Evolutionary conservation across 30 jellyfish, hydroid and myxozoan species (phyloP), one percentile per base, ranked within the genome.

Genomic region (Aurelia aurita complex sp. Pacific): DNA sequence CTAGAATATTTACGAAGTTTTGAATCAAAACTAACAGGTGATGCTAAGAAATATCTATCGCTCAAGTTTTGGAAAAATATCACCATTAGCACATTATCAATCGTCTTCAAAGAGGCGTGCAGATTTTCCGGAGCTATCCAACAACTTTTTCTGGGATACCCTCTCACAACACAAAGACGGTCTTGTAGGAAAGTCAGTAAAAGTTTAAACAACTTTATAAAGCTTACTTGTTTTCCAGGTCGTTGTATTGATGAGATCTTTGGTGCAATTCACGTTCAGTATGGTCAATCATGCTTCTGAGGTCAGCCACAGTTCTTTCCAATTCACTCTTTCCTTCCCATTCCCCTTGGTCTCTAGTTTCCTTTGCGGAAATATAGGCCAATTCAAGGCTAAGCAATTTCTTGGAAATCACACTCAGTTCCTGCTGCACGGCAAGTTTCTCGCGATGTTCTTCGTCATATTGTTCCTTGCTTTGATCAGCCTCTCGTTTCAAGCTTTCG

Each of bases 181-280:
- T 23, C 29, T 23, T 23, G 29, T 23, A 23, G 29, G 29, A 23
- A 23, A 23, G 29, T 23, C 29, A 23, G 29, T 23, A 23, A 23
- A 23, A 23, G 29, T 23, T 23, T 23, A 23, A 23, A 23, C 29
- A 23, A 23, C 29, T 23, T 23, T 23, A 23, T 23, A 23, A 23
- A 23, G 6, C 91, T 57, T 74, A 64, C 83, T 88, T 77, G 75
- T 74, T 79, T 55, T 89, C 97, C 4, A 83, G 91, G 51, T 94
- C 89, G 13, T 79, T 40, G 71, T 82, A 80, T 52, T 74, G 85
- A 33, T 59, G 81, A 17, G 97, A 51, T 66, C 97, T 33, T 14
- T 89, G 83, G 55, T 89, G 88, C 83, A 94, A 63, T 78, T 94
- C 99, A 13, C 88, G 77, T 73, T 94, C 99, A 17, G 93, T 85